A percentile compares a stretch with the other conserved stretches of the same genome.
Evolutionary conservation across 2,113 vertebrate genomes (phyloP).

Genomic region (Pheucticus melanocephalus): DNA sequence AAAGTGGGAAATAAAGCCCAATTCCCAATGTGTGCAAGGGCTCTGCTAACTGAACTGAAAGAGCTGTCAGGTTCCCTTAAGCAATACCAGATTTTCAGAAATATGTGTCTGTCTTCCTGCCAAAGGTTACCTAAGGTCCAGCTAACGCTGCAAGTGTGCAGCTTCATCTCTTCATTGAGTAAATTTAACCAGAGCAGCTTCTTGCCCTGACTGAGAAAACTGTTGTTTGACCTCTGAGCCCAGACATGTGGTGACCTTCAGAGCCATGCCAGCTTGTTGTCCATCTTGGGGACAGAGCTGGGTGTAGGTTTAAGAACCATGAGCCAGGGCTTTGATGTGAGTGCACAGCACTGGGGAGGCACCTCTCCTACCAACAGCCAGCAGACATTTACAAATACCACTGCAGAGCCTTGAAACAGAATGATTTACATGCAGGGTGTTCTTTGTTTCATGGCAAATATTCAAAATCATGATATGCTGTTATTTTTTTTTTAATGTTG

Average conservation of each 20-base stretch:
- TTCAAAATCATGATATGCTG: background rate
- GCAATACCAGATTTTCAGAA: background rate
- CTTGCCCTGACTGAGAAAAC: background rate
- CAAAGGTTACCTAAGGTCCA: background rate
- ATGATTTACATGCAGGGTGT: background rate
- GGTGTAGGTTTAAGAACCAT: background rate
- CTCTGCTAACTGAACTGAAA: background rate
- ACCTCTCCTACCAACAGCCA: background rate
- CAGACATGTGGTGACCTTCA: background rate
- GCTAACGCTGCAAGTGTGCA: background rate
- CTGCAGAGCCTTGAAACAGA: background rate
- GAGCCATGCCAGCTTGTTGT: background rate
- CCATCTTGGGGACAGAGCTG: background rate
- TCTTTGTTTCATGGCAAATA: background rate
- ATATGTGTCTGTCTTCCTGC: background rate
- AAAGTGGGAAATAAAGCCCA: background rate
- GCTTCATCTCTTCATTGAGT: background rate
- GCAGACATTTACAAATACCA: background rate
- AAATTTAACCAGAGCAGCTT: background rate
- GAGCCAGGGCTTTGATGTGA: background rate
- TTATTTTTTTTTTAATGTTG: background rate
- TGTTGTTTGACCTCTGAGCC: background rate
- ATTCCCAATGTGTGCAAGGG: background rate
- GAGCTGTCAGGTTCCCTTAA: background rate
- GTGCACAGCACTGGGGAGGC: background rate